phyloP scores from a whole-genome alignment of 2,113 vertebrate genomes.

The Hippocampus zosterae region DNA sequence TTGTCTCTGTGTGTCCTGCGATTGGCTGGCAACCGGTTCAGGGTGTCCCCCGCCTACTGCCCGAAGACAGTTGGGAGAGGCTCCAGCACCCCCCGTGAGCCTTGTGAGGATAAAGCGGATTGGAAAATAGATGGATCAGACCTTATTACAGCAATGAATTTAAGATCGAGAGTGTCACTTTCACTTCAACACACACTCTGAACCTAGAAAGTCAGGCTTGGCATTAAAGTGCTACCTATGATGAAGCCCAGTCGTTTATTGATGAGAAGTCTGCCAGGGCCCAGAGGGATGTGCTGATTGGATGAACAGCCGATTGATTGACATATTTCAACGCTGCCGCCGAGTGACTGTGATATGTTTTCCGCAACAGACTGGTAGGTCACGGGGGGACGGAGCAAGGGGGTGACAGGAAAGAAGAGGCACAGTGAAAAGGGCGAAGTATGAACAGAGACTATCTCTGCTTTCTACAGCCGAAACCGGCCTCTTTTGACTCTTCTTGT shows the following conservation, averaged over 20 bases:
- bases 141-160: not conserved
- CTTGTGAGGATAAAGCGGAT: no score
- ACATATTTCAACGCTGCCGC: slow-evolving; percentile 46
- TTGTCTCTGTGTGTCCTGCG: no score
- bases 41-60: no score
- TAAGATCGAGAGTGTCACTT: slow-evolving; percentile 3
- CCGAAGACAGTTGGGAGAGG: no score
- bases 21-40: no score
- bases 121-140: not conserved
- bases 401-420: slow-evolving; percentile 6
- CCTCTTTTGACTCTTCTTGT: not conserved
- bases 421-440: not conserved
- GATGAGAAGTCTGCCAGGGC: slow-evolving; percentile 30
- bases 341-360: slow-evolving; percentile 53
- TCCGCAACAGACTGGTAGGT: slow-evolving; percentile 25
- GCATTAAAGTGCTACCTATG: slow-evolving; percentile 15
- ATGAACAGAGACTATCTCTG: slow-evolving; percentile 3
- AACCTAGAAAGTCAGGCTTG: not conserved
- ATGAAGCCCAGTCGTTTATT: slow-evolving; percentile 26
- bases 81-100: no score
- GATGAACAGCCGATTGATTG: slow-evolving; percentile 52
- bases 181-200: slow-evolving; percentile 4
- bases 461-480: not conserved
- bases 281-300: slow-evolving; percentile 42
- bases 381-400: not conserved